Evolutionary conservation across 2,888 invertebrate genomes (phyloP), one percentile per base, ranked within the genome.

Genomic region (Oscheius onirici): DNA sequence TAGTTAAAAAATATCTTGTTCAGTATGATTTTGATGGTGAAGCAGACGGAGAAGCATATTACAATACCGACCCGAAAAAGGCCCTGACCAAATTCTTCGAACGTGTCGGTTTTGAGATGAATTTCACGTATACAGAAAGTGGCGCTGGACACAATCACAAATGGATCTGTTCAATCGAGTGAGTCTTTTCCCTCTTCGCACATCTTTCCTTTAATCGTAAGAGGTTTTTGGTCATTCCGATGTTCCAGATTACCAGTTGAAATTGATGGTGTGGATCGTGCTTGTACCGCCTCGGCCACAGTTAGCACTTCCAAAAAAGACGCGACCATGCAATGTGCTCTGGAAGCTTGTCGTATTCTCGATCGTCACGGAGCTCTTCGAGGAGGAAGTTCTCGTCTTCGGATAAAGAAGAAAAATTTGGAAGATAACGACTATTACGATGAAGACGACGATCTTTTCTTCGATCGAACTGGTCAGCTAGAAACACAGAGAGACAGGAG

Each of bases 401-500:
- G 77, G 40, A 71, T 77, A 72, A 70, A 77, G 46, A 69, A 72
- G 20, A 75, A 79, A 49, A 78, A 78, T 6, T 71, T 84, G 41
- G 80, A 80, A 57, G 86, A 83, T 2, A 93, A 96, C 85, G 97
- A 95, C 88, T 95, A 91, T 88, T 95, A 95, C 88, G 94, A 94
- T 81, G 94, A 94, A 0, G 96, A 99, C 85, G 97, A 99, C 74
- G 97, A 99, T 88, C 93, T 93, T 24, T 99, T 93, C 90, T 91
- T 95, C 67, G 99, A 99, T 88, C 90, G 97, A 75, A 99, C 99
- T 0, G 97, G 97, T 1, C 92, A 92, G 69, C 92, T 97, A 24
- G 95, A 96, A 88, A 91, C 91, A 81, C 96, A 95, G 88, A 91
- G 97, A 8, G 91, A 92, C 82, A 91, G 91, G 72, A 90, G 95